Base-by-base conservation (phyloP, 2,888 invertebrate species). In the Kryphioiulus occultus region DNA sequence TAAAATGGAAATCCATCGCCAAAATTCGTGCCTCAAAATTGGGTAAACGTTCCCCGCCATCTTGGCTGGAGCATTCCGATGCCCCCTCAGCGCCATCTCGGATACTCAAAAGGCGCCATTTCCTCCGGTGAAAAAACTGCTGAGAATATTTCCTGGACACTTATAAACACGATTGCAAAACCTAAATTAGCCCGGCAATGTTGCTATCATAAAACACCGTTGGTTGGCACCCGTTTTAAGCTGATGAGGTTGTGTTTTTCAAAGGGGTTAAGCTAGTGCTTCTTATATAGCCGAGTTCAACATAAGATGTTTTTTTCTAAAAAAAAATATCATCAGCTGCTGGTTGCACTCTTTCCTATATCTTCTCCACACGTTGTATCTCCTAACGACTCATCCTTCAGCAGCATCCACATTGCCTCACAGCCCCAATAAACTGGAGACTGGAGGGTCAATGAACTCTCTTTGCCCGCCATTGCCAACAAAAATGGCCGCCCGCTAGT, bases 371-470 rank as follows among this genome's bases (percentile, higher is more conserved):
- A 26, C 30, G 4, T 0, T 30, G 78, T 78, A 26, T 78, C 82
- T 82, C 22, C 82, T 82, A 82, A 82, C 42, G 84, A n/a, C 32
- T n/a, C 84, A 84, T 84, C 84, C 84, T 84, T 39, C 42, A 39
- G 35, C 84, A 84, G 4, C 86, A 47, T 86, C 86, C 86, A 86
- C 86, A 86, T 86, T 86, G 86, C 86, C 86, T 86, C 86, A 86
- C 86, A 86, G 86, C 86, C 86, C 86, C 53, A 86, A 86, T 86
- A 86, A 86, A 86, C 86, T 86, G 86, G 53, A 86, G 86, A 86
- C 86, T 86, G 19, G 44, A 53, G 44, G 86, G 86, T 44, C 86
- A 86, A 86, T 17, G 86, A 86, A 86, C 86, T 39, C 47, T 44
- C 30, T 86, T 86, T 86, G 53, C 44, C 47, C 86, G 86, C 86